Evolutionary conservation across 2,888 invertebrate species (phyloP).

Genomic region (Trichogramma evanescens): DNA sequence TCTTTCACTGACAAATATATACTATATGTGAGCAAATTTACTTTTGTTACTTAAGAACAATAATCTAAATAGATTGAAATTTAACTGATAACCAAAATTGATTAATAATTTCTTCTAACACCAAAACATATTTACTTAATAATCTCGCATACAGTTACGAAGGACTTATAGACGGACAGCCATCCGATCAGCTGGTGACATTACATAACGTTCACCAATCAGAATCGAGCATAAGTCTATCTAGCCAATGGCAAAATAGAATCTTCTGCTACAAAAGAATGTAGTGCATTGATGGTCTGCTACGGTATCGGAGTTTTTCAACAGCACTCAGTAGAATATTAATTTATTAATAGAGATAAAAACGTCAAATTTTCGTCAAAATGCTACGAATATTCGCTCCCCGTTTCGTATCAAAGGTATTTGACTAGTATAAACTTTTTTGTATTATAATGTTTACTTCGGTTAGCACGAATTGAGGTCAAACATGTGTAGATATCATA

Average conservation of each 20-base stretch:
- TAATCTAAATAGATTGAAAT: background rate
- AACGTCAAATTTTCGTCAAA: background rate
- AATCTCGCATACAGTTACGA: background rate
- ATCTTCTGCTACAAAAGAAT: background rate
- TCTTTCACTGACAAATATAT: background rate
- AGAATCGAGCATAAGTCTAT: background rate
- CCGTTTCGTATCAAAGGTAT: background rate
- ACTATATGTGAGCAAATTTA: background rate
- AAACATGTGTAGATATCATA: too few species aligned
- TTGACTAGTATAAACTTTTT: background rate
- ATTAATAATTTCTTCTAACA: background rate
- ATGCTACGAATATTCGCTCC: background rate
- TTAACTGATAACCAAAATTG: background rate
- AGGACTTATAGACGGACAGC: background rate
- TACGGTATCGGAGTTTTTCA: background rate
- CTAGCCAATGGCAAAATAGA: background rate
- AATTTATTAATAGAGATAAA: too few species aligned
- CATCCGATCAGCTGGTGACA: slow-evolving; percentile 16
- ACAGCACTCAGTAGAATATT: background rate
- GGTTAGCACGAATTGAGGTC: too few species aligned
- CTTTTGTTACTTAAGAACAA: background rate
- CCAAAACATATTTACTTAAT: background rate
- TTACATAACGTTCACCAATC: slow-evolving; percentile 21
- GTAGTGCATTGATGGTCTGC: background rate
- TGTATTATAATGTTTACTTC: too few species aligned